Evolutionary conservation across 2,797 vertebrate species (phyloP), one percentile per base, ranked within the genome.

Genomic region (Salarias fasciatus): DNA sequence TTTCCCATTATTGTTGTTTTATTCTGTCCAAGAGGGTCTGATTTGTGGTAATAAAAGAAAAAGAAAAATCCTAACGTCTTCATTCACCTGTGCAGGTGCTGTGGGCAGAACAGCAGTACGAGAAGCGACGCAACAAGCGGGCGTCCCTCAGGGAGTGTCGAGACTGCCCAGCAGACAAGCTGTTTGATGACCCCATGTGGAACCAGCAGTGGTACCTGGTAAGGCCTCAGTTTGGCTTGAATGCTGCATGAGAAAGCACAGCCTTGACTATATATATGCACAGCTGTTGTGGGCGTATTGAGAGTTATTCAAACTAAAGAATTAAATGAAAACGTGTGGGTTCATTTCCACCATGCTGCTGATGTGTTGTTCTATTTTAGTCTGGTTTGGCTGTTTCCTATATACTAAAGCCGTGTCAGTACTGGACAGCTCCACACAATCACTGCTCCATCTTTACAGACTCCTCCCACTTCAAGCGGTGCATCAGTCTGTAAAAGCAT

Each of bases 141-240:
- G 94, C 92, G 0, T 62, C 87, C 0, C 1, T 94, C 28, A 77
- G 79, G 65, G 88, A 90, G 38, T 95, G 93, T 64, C 79, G 65
- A 53, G 90, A 93, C 52, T 94, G 93, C 52, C 77, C 92, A 0
- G 96, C 92, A 57, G 91, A 95, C 69, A 94, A 96, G 70, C 93
- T 98, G 72, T 99, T 99, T 73, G 95, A 96, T 6, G 98, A 99
- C 56, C 97, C 97, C 1, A 98, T 99, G 97, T 99, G 97, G 97
- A 96, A 94, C 80, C 94, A 96, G 77, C 98, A 99, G 89, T 99
- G 98, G 98, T 99, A 99, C 76, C 87, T 99, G 95, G 97, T 99
- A 91, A 94, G 96, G 85, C 52, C 18, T 24, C 18, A 24, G 24
- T 24, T 24, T 24, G 18, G 18, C 18, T 24, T 24, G 18, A 24